A percentile compares a stretch with the other conserved stretches of the same genome.
Conservation (phyloP, 2,113 vertebrate genomes). For the Pagrus major region DNA sequence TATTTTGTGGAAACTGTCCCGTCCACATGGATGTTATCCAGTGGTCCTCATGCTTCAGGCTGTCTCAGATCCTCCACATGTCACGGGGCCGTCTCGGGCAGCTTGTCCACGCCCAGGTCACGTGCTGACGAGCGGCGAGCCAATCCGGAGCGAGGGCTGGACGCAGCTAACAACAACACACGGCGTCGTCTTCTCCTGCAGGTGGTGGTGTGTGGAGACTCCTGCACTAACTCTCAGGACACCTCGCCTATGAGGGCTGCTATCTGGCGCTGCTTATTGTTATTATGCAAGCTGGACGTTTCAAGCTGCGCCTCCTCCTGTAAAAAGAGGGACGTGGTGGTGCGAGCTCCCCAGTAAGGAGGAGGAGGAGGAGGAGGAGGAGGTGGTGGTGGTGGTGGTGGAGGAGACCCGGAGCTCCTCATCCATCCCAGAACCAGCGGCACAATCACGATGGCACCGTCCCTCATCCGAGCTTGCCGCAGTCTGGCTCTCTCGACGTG, state of each 20-base stretch:
- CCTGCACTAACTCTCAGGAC: constrained; percentile 13
- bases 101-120: constrained; percentile 51
- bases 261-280: neutral
- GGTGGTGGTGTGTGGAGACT: constrained; percentile 47
- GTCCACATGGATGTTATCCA: neutral
- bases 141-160: constrained; percentile 46
- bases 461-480: constrained; percentile 93
- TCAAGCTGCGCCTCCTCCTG: too few relatives aligned
- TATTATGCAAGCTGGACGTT: neutral
- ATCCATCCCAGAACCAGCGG: constrained; percentile 30
- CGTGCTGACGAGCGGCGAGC: constrained; percentile 42
- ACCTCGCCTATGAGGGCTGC: neutral
- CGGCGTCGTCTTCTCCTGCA: constrained; percentile 28
- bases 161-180: constrained; percentile 73
- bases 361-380: neutral
- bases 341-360: too few relatives aligned
- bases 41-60: constrained; percentile 9
- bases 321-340: neutral
- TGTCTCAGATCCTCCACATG: constrained; percentile 21
- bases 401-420: constrained; percentile 33
- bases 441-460: constrained; percentile 90
- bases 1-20: neutral
- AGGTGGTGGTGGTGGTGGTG: constrained; percentile 30
- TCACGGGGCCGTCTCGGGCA: neutral
- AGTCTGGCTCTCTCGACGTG: constrained; percentile 97